Evolutionary conservation across 2,113 vertebrate genomes (phyloP), one percentile per base, ranked within the genome.

Genomic region (Noctilio leporinus): DNA sequence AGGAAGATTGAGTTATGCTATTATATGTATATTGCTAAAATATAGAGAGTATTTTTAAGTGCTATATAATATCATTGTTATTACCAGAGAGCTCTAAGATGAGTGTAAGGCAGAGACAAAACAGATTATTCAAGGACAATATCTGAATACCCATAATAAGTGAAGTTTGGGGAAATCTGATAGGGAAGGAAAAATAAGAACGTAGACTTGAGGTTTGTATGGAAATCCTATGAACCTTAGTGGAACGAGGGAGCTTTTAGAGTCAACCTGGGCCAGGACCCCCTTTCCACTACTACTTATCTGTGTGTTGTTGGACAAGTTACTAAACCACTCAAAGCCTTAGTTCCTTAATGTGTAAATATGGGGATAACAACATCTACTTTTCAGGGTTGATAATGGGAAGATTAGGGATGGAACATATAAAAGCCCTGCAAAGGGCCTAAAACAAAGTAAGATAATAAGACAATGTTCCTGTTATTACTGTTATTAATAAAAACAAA

Each of bases 101-200:
- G 26, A 91, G 30, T 4, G 84, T 65, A 84, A 91, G 62, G 75
- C 47, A 57, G 28, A n/a, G 45, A 49, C 10, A 82, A 91, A 51
- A 86, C 0, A 86, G 30, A 93, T 69, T 76, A 47, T 94, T 92
- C 45, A 84, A 90, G 64, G 40, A 91, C 95, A 94, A 73, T 77
- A n/a, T 59, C n/a, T 76, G 43, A 88, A 84, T 84, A 35, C 62
- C 24, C 5, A 53, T 62, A 87, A 40, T 11, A 95, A 30, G 30
- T 80, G 40, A 83, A 78, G 38, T 15, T 84, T 88, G 35, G 30
- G 28, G 57, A 91, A 85, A 7, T 53, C 72, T 51, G 24, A 7
- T 43, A 76, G 43, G 35, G 10, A 88, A 90, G 22, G 22, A 47
- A 84, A 47, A 82, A 43, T 62, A 73, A 87, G 20, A 88, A 84